Percentiles rank a stretch among this genome's conserved stretches.
phyloP scores from a whole-genome alignment of 2,888 invertebrate species.

The Chloromyia formosa region DNA sequence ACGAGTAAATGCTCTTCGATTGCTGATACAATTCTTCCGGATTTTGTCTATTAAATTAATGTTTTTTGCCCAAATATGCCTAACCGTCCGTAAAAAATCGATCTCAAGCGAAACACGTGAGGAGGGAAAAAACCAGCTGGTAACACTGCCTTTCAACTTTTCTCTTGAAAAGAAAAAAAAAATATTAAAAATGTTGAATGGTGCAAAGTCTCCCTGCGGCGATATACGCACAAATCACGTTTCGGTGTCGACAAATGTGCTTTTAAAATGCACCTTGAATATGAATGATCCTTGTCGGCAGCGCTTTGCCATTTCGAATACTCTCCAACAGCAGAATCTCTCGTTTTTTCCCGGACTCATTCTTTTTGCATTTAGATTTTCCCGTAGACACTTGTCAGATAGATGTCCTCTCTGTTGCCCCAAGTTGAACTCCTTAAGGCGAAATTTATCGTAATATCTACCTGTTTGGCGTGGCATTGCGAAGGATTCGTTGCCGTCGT shows the following conservation, averaged over 20 bases:
- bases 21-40: too few relatives aligned
- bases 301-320: neutral
- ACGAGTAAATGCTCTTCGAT: too few relatives aligned
- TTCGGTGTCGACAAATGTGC: slow-evolving; percentile 48
- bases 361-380: slow-evolving; percentile 31
- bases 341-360: slow-evolving; percentile 5
- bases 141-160: neutral
- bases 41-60: too few relatives aligned
- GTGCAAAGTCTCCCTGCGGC: slow-evolving; percentile 40
- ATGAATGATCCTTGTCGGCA: slow-evolving; percentile 47
- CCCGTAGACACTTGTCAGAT: neutral
- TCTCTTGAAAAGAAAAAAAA: neutral
- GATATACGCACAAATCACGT: slow-evolving; percentile 50
- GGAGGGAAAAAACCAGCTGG: neutral
- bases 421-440: slow-evolving; percentile 12
- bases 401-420: neutral
- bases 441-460: slow-evolving; percentile 31
- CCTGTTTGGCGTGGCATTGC: neutral
- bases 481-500: slow-evolving; percentile 18
- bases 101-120: too few relatives aligned
- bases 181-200: slow-evolving; percentile 18
- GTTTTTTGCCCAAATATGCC: too few relatives aligned
- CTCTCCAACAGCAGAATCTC: neutral
- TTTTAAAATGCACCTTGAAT: slow-evolving; percentile 49
- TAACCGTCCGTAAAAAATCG: too few relatives aligned